Base-by-base conservation (phyloP, 92 coral and sea anemone species). In the Umimayanthus kanabou region DNA sequence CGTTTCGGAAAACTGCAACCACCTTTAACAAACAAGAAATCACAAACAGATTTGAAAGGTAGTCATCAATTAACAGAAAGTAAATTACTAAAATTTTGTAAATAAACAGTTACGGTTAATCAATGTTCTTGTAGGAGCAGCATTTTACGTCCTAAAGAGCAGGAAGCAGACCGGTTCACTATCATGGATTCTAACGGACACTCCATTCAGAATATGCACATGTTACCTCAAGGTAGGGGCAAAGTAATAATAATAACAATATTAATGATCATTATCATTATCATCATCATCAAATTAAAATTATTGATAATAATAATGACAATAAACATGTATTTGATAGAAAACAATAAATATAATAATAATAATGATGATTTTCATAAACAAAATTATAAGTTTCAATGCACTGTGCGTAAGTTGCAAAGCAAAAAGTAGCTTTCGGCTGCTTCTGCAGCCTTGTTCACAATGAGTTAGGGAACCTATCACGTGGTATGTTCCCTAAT, bases 151-250 rank as follows among this genome's bases (percentile, higher is more conserved):
- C 49, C 94, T 6, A 89, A 92, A 47, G 92, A 88, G 72, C 91
- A 95, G 61, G 94, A 92, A 69, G 89, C 91, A 30, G 97, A 97
- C 43, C 91, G 96, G 57, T 90, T 95, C 39, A 92, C 94, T 33
- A 91, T 91, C 93, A 91, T 97, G 93, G 96, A 93, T 82, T 89
- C 89, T 64, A 89, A 93, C 76, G 97, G 98, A 0, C 94, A 93
- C 84, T 92, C 99, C n/a, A 87, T 94, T 33, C 92, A 84, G 77
- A 88, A 92, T 5, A 91, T 97, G 92, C 97, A 95, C 72, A 95
- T 95, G 98, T 73, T 95, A 28, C 96, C 98, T 4, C 98, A 90
- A 69, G 98, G 98, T 55, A 83, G 89, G 91, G 66, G 78, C 47
- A 16, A 75, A 77, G 71, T 30, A 77, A 87, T 11, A 81, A 76